Conservation (phyloP, 2,888 invertebrate species). For the Euplexia lucipara region DNA sequence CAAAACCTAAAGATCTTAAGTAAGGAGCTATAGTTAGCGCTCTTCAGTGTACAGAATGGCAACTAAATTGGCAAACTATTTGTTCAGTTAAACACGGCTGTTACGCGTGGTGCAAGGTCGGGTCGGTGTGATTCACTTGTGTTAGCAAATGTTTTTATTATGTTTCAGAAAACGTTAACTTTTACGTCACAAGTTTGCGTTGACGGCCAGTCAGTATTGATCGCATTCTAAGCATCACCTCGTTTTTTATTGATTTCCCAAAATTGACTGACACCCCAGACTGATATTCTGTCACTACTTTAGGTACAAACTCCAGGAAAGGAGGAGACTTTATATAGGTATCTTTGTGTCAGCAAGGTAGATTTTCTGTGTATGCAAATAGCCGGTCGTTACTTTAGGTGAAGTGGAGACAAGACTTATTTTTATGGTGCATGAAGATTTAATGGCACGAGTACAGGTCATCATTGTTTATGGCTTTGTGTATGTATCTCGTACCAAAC, state of each 20-base stretch:
- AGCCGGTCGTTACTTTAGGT: background rate
- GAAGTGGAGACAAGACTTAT: constrained; percentile 11
- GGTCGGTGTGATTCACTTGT: constrained; percentile 44
- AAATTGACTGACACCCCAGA: no score
- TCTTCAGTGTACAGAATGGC: background rate
- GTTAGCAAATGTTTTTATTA: constrained; percentile 16
- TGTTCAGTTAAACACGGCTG: constrained; percentile 31
- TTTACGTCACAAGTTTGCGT: background rate
- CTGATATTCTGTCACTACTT: no score
- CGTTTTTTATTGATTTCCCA: no score
- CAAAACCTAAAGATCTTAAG: background rate
- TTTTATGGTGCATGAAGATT: constrained; percentile 42
- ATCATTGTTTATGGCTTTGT: constrained; percentile 5
- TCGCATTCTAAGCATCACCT: no score
- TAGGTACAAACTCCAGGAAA: background rate
- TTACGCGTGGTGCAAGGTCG: constrained; percentile 58
- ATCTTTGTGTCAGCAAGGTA: background rate
- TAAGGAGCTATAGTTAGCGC: constrained; percentile 10
- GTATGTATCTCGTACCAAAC: constrained; percentile 11
- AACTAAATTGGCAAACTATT: constrained; percentile 40
- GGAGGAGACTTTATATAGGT: background rate
- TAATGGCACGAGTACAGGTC: constrained; percentile 12
- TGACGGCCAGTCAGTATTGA: background rate
- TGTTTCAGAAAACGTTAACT: constrained; percentile 11
- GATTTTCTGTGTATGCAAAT: constrained; percentile 17